Evolutionary conservation across 2,888 invertebrate genomes (phyloP), one percentile per base, ranked within the genome.

Genomic region (Odontocerum albicorne): DNA sequence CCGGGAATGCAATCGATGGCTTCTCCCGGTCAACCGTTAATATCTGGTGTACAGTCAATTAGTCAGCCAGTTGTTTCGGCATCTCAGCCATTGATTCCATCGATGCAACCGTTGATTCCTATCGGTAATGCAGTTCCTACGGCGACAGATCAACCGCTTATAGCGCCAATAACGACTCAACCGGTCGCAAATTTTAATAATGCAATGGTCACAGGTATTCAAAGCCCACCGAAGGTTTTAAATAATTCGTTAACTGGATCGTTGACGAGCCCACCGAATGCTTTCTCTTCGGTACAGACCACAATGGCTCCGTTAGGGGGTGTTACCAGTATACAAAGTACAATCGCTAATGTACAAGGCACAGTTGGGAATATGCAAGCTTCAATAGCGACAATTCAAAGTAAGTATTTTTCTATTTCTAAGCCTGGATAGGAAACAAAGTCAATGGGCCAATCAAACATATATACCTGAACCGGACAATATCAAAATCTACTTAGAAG

Each of bases 171-270:
- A 21, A 57, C 50, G 8, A 33, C 49, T 2, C 57, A 57, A 33
- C 66, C 8, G 61, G 62, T 57, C 67, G 65, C 42, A 66, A 68
- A 60, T 76, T 71, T 39, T 8, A 62, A 75, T 72, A 58, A 72
- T 69, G 62, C 68, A 69, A 56, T 68, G 68, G 58, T 71, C 68
- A 55, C 72, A 57, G 77, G 49, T 2, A 10, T 54, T 2, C 49
- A 49, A 50, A 72, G 77, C 13, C 75, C 80, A 62, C 77, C 75
- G 61, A 77, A 69, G 55, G 67, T 63, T 62, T 16, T 20, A 6
- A 27, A 21, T 32, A 8, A 31, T 15, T n/a, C 16, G n/a, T 8
- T n/a, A 3, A 21, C 40, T 2, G 40, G 40, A 3, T 40, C 40
- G 4, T 16, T 40, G 4, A 16, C 40, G 3, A 40, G 40, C 17